Evolutionary conservation across 2,797 vertebrate species (phyloP).

Genomic region (Sebastolobus alascanus): DNA sequence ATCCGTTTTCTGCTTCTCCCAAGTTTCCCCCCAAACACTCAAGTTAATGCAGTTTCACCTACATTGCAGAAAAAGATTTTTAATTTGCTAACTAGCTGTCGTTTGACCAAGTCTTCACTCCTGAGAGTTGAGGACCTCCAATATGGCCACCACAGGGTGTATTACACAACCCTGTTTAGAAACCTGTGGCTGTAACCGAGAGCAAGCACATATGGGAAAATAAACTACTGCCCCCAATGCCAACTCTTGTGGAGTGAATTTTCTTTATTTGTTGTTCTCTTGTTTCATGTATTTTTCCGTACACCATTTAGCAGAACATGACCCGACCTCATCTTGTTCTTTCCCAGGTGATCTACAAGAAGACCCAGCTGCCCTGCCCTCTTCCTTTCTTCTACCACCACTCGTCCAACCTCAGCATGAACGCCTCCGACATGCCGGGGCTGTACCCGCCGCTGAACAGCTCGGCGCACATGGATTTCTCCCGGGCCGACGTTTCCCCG

Average conservation of each 20-base stretch:
- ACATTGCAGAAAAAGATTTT: not conserved
- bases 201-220: not conserved
- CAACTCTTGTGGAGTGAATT: not conserved
- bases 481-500: constrained; percentile 75
- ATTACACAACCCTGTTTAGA: not conserved
- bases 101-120: not conserved
- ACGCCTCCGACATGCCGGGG: constrained; percentile 82
- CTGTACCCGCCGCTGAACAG: constrained; percentile 80
- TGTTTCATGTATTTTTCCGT: not conserved
- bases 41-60: not conserved
- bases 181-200: not conserved
- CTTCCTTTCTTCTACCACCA: constrained; percentile 86
- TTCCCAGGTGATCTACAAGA: constrained; percentile 95
- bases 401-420: constrained; percentile 86
- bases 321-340: not conserved
- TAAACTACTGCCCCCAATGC: not conserved
- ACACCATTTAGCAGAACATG: not conserved
- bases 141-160: not conserved
- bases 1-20: not conserved
- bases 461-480: constrained; percentile 86
- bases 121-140: not conserved
- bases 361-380: constrained; percentile 94
- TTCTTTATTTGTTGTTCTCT: no score
- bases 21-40: not conserved
- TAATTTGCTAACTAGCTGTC: not conserved